Evolutionary conservation across 1,140 invertebrate genomes (phyloP).

Genomic region (Temnothorax nylanderi): DNA sequence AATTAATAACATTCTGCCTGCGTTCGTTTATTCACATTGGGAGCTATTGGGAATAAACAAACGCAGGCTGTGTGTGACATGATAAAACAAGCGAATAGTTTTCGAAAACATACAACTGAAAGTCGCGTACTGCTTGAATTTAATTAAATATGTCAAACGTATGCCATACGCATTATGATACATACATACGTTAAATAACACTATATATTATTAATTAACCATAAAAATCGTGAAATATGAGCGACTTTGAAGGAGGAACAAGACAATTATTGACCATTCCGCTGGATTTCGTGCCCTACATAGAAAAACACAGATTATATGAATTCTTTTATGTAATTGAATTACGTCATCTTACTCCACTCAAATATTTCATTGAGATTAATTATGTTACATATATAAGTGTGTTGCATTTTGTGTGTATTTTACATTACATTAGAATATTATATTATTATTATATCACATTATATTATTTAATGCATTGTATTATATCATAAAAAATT

Average conservation of each 20-base stretch:
- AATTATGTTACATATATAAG: not conserved
- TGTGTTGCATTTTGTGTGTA: not conserved
- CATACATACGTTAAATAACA: not conserved
- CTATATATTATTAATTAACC: not conserved
- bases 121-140: not conserved
- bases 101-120: constrained; percentile 11
- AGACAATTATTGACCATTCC: constrained; percentile 79
- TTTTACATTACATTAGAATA: not conserved
- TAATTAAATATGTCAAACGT: constrained; percentile 6
- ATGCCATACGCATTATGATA: not conserved
- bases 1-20: not conserved
- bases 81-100: constrained; percentile 5
- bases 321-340: constrained; percentile 85
- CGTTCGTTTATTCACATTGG: no score
- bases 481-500: constrained; percentile 41
- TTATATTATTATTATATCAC: not conserved
- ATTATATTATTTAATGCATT: constrained; percentile 40
- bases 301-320: constrained; percentile 86
- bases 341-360: not conserved
- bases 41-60: no score
- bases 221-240: constrained; percentile 53
- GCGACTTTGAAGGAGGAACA: constrained; percentile 70
- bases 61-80: not conserved
- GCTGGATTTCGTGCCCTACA: constrained; percentile 83
- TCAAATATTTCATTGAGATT: not conserved